Conservation (phyloP, 2,113 vertebrate genomes). For the Psephotus haematonotus region DNA sequence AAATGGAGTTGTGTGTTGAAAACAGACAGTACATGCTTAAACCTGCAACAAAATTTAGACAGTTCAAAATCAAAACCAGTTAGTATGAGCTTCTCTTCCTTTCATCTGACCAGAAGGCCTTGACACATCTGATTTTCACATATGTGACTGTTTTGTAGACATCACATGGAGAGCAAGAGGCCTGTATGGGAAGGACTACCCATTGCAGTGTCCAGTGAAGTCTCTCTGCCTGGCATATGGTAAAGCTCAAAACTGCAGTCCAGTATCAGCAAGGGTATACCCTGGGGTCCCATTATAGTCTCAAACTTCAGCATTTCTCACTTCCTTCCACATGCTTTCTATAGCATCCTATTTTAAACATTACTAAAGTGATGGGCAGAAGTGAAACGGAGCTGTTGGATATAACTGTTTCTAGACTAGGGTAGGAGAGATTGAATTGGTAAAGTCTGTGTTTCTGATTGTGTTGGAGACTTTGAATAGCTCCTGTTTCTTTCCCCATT, state of each 20-base stretch:
- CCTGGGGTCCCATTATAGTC: not conserved
- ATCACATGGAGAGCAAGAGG: not conserved
- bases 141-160: not conserved
- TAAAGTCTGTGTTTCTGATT: not conserved
- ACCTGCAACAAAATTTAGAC: not conserved
- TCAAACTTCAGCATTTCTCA: not conserved
- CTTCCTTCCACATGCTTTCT: not conserved
- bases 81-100: not conserved
- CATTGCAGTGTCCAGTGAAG: not conserved
- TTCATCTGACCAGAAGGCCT: not conserved
- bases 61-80: not conserved
- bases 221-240: not conserved
- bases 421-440: not conserved
- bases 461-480: not conserved
- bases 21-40: not conserved
- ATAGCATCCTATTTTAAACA: not conserved
- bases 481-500: not conserved
- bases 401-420: not conserved
- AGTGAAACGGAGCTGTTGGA: not conserved
- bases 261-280: not conserved
- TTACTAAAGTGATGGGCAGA: not conserved
- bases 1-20: not conserved
- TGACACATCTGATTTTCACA: rapidly evolving
- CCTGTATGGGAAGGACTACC: not conserved
- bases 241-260: not conserved